phyloP scores from a whole-genome alignment of 2,113 vertebrate species.

The Oreochromis aureus region DNA sequence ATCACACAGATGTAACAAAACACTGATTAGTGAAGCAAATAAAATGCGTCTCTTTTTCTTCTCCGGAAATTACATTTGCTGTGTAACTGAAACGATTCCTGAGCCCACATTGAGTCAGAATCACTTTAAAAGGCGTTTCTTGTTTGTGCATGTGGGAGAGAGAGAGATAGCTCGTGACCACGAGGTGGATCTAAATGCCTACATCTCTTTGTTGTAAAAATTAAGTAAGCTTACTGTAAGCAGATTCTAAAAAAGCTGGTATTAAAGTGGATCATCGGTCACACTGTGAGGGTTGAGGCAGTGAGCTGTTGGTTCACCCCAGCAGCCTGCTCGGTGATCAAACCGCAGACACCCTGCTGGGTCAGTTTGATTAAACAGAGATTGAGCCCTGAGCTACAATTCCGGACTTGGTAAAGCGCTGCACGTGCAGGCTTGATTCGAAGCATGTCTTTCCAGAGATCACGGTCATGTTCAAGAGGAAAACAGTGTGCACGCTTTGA shows the following conservation, averaged over 20 bases:
- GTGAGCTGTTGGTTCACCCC: background rate
- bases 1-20: background rate
- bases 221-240: slow-evolving; percentile 53
- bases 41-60: background rate
- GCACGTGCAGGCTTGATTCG: background rate
- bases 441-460: background rate
- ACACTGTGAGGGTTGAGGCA: background rate
- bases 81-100: background rate
- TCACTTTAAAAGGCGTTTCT: background rate
- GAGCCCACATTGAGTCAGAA: background rate
- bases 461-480: background rate
- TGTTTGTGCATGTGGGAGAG: background rate
- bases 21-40: background rate
- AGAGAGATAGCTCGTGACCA: background rate
- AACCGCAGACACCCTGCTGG: slow-evolving; percentile 9
- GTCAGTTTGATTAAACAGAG: slow-evolving; percentile 38
- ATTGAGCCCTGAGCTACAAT: background rate
- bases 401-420: background rate
- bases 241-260: slow-evolving; percentile 55
- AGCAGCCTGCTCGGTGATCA: background rate
- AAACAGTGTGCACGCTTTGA: background rate
- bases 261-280: slow-evolving; percentile 33
- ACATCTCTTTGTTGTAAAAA: slow-evolving; percentile 27
- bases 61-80: background rate
- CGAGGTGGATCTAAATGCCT: background rate